phyloP scores from a whole-genome alignment of 2,888 invertebrate genomes.

The Lymantria monacha region DNA sequence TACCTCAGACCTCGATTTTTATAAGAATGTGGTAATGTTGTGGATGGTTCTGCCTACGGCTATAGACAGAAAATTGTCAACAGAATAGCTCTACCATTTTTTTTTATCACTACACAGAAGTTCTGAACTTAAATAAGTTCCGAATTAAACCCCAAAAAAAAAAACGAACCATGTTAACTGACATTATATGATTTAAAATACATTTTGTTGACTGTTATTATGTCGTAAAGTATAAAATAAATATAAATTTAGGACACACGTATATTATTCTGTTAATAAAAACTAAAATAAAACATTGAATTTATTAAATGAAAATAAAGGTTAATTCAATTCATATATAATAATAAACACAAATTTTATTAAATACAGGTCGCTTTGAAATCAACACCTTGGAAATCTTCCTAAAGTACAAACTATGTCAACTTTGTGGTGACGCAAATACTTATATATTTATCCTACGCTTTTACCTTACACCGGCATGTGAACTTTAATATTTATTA shows the following conservation, averaged over 20 bases:
- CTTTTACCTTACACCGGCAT: too few relatives aligned
- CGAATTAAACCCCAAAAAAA: not conserved
- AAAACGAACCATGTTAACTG: not conserved
- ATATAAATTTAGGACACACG: not conserved
- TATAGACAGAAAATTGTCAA: too few relatives aligned
- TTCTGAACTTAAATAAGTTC: too few relatives aligned
- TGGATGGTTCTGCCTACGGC: too few relatives aligned
- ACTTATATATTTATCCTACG: too few relatives aligned
- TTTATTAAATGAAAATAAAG: conserved; percentile 1
- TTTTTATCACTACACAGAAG: too few relatives aligned
- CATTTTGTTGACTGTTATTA: not conserved
- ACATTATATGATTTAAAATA: not conserved
- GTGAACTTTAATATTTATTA: too few relatives aligned
- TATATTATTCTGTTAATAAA: not conserved
- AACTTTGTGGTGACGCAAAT: not conserved
- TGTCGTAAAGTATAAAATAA: not conserved
- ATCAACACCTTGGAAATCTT: conserved; percentile 1
- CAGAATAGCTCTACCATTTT: too few relatives aligned
- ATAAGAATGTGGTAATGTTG: too few relatives aligned
- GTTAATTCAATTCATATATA: conserved; percentile 1
- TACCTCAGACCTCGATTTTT: too few relatives aligned
- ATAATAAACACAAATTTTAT: conserved; percentile 4
- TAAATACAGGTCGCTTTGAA: conserved; percentile 5
- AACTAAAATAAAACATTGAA: not conserved
- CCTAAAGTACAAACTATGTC: conserved; percentile 2